Conservation (phyloP, 2,888 invertebrate species). For the Coleophora deauratella region DNA sequence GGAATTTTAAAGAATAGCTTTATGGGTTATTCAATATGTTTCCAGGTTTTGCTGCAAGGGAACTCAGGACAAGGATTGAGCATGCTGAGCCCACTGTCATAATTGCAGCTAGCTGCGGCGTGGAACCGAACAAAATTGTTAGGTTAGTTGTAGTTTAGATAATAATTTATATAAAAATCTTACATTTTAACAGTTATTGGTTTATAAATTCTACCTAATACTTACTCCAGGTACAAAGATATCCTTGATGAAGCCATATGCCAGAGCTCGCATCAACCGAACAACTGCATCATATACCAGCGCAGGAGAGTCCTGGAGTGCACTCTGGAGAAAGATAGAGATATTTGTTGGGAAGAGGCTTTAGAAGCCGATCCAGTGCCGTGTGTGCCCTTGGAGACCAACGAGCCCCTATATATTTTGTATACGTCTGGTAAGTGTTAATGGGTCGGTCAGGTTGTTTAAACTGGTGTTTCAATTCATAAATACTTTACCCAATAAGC, state of each 20-base stretch:
- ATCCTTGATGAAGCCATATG: constrained; percentile 88
- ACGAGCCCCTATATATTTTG: constrained; percentile 91
- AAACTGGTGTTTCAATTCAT: too few relatives aligned
- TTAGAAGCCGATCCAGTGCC: constrained; percentile 79
- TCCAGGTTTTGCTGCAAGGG: constrained; percentile 91
- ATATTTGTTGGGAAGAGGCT: constrained; percentile 86
- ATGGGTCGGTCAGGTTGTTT: too few relatives aligned
- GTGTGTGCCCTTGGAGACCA: constrained; percentile 90
- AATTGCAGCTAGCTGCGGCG: constrained; percentile 91
- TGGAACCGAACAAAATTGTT: constrained; percentile 90
- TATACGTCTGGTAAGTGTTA: constrained; percentile 85
- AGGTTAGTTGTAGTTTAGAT: constrained; percentile 63
- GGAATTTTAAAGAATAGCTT: too few relatives aligned
- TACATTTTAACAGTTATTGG: too few relatives aligned
- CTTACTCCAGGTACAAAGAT: constrained; percentile 81
- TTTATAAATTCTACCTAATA: too few relatives aligned
- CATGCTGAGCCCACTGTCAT: constrained; percentile 92
- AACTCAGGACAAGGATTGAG: constrained; percentile 88
- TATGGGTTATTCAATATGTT: constrained; percentile 1
- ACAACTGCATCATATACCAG: constrained; percentile 88
- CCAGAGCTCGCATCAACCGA: constrained; percentile 81
- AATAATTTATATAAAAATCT: too few relatives aligned
- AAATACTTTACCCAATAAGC: too few relatives aligned
- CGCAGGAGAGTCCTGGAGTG: constrained; percentile 79
- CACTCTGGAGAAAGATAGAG: constrained; percentile 76